Evolutionary conservation across 2,888 invertebrate species (phyloP), one percentile per base, ranked within the genome.

Genomic region (Parnassius orleans): DNA sequence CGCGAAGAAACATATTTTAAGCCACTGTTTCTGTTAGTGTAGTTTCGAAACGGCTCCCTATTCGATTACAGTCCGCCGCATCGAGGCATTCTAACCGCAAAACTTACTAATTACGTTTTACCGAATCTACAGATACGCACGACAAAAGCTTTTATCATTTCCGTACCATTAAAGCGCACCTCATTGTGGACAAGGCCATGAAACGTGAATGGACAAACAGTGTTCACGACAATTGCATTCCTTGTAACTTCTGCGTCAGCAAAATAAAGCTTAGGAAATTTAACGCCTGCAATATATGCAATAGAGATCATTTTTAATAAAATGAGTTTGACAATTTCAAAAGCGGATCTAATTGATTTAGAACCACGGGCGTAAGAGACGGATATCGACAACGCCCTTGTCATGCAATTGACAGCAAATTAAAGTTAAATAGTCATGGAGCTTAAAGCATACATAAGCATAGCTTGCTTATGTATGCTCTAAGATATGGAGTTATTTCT

Each of bases 331-430:
- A 86, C 84, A 83, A 80, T 79, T 82, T 81, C 83, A 84, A 83
- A 84, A 83, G 87, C 88, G 86, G 73, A 86, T 85, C 88, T 73
- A 87, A 90, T 90, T 82, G 86, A 86, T 87, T 75, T 83, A 78
- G 66, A 74, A 79, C 81, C 63, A 64, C 65, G 53, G 78, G 77
- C 70, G 72, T 67, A 68, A 74, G 73, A 83, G 81, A 83, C 86
- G 85, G 87, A 90, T 88, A 79, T 85, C 78, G 85, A 77, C 79
- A 84, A 84, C 81, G 87, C 87, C 89, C 86, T 89, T 79, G 63
- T 63, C 59, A 55, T 47, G 56, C 55, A 59, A 59, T 63, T 58
- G 63, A 58, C 58, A 51, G 46, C 41, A 52, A 51, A 47, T 63
- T 41, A 12, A 55, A 47, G 52, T 52, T 44, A 51, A 57, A 57